phyloP scores from a whole-genome alignment of 1,140 invertebrate genomes.

The Pomacea maculata region DNA sequence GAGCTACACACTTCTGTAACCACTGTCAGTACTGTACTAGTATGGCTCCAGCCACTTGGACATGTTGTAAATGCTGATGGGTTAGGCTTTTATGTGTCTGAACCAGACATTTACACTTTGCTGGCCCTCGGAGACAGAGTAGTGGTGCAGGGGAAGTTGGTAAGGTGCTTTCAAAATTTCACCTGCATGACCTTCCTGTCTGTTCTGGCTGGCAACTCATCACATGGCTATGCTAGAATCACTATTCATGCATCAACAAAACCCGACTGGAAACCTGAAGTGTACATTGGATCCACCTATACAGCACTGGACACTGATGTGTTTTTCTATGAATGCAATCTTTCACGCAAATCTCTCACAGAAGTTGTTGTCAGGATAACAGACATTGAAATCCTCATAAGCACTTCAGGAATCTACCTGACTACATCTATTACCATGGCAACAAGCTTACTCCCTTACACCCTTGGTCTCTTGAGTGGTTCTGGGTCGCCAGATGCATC shows the following conservation, averaged over 20 bases:
- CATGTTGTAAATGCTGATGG: slow-evolving; percentile 38
- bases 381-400: slow-evolving; percentile 21
- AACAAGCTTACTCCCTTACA: slow-evolving; percentile 7
- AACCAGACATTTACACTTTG: slow-evolving; percentile 30
- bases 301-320: slow-evolving; percentile 25
- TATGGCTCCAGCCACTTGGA: slow-evolving; percentile 24
- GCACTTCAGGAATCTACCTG: slow-evolving; percentile 29
- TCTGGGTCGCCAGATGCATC: slow-evolving; percentile 10
- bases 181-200: slow-evolving; percentile 37
- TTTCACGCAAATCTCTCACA: slow-evolving; percentile 24
- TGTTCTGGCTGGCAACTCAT: slow-evolving; percentile 31
- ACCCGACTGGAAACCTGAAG: slow-evolving; percentile 18
- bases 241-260: slow-evolving; percentile 26
- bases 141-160: slow-evolving; percentile 35
- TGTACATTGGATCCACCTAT: slow-evolving; percentile 25
- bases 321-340: slow-evolving; percentile 33
- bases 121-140: slow-evolving; percentile 30
- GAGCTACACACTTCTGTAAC: slow-evolving; percentile 9
- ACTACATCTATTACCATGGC: slow-evolving; percentile 22
- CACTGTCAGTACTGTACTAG: not conserved
- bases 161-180: slow-evolving; percentile 39
- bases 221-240: slow-evolving; percentile 30
- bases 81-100: slow-evolving; percentile 29
- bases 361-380: slow-evolving; percentile 26
- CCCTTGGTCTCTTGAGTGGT: slow-evolving; percentile 33